Conservation (phyloP, 2,888 invertebrate species). For the Cryptosula pallasiana region DNA sequence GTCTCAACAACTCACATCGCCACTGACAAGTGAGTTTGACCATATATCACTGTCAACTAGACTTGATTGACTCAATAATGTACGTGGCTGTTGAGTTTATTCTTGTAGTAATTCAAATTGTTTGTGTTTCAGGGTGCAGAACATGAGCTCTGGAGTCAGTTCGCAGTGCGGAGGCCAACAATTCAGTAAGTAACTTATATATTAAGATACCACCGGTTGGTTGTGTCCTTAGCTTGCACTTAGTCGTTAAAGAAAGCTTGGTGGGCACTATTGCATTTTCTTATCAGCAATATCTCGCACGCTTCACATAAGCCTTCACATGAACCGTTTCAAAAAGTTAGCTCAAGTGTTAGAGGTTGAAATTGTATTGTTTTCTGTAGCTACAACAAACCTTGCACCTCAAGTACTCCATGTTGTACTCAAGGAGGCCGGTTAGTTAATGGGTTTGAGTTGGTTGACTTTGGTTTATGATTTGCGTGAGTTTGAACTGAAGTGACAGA, state of each 20-base stretch:
- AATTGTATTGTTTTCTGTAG: neutral
- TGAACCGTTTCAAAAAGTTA: neutral
- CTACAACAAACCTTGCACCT: neutral
- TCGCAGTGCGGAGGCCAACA: neutral
- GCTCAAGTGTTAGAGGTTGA: neutral
- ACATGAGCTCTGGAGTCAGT: neutral
- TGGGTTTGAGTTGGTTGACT: neutral
- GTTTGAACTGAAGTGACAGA: neutral
- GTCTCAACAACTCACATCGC: conserved; percentile 15
- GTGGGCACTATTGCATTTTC: neutral
- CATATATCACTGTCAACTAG: too few relatives aligned
- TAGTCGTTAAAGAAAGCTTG: too few relatives aligned
- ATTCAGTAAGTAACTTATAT: neutral
- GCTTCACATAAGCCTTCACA: neutral
- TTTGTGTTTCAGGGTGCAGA: conserved; percentile 4
- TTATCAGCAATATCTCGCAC: neutral
- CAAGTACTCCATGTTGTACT: neutral
- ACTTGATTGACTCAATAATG: too few relatives aligned
- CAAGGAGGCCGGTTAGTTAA: neutral
- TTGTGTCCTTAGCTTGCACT: too few relatives aligned
- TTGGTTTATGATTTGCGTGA: neutral
- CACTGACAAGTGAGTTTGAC: conserved; percentile 5
- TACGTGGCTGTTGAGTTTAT: too few relatives aligned
- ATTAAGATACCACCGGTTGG: too few relatives aligned
- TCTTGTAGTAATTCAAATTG: too few relatives aligned